Evolutionary conservation across 2,113 vertebrate species (phyloP), one percentile per base, ranked within the genome.

Genomic region (Vulpes lagopus): DNA sequence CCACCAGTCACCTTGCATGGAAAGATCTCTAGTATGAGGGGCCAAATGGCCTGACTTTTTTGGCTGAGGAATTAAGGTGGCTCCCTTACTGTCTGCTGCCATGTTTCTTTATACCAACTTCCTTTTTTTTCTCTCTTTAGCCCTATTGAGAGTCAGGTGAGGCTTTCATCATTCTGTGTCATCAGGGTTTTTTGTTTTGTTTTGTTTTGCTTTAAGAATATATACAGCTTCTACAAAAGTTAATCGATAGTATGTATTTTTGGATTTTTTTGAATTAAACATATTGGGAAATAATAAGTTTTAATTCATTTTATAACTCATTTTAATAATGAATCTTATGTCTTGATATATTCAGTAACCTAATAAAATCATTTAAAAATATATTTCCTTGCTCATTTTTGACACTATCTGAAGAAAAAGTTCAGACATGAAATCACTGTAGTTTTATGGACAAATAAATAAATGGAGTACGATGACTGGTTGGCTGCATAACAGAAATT

Each of bases 351-450:
- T 79, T 97, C 74, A 89, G 35, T 95, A 60, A 49, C 74, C 80
- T 96, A 55, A 83, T 81, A 80, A 65, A 84, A 59, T 15, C 19
- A 65, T 38, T 94, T 95, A 74, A 80, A 64, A 89, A 5, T 80
- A 11, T 91, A 73, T 96, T 97, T 95, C 30, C 5, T 91, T 96
- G 91, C 79, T 93, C 25, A 69, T 94, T 94, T 95, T 97, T 97
- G 88, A 89, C 55, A 84, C 35, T 59, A 73, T 94, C 4, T 86
- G 49, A 82, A 95, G 91, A 53, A 85, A 90, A 87, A 82, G 19
- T 94, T 20, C 32, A 69, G n/a, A 53, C 86, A 35, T 81, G 8
- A 86, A 82, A 51, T 84, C 4, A 57, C 1, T 92, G 30, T 2
- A 85, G 9, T 57, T 79, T 87, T 88, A 32, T 85, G 25, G 55